Conservation (phyloP, 2,113 vertebrate genomes). For the Campylorhamphus procurvoides region DNA sequence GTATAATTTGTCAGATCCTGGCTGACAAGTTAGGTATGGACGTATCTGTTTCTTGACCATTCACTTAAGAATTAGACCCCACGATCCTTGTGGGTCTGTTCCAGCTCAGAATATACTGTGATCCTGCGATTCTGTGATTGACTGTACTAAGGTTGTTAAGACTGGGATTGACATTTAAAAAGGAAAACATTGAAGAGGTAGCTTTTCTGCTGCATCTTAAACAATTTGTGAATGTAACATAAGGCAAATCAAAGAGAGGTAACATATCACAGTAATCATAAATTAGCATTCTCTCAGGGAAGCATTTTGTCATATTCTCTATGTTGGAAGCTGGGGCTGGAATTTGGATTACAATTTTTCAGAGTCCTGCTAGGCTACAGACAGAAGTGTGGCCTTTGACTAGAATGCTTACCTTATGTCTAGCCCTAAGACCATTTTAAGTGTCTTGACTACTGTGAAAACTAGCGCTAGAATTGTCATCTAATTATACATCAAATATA, state of each 20-base stretch:
- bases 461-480: neutral
- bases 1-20: neutral
- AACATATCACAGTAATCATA: neutral
- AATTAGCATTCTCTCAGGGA: neutral
- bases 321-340: neutral
- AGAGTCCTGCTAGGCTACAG: neutral
- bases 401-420: neutral
- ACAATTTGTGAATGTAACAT: neutral
- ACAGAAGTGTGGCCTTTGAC: neutral
- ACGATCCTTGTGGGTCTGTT: neutral
- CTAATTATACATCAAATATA: neutral
- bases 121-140: neutral
- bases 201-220: neutral
- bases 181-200: neutral
- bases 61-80: neutral
- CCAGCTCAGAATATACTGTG: neutral
- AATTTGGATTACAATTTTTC: neutral
- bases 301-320: neutral
- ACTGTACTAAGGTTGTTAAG: neutral
- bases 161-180: neutral
- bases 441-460: neutral
- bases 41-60: neutral
- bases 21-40: neutral
- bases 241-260: neutral
- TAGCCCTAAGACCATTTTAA: neutral